phyloP scores from a whole-genome alignment of 2,888 invertebrate genomes.

The Acronicta aceris region DNA sequence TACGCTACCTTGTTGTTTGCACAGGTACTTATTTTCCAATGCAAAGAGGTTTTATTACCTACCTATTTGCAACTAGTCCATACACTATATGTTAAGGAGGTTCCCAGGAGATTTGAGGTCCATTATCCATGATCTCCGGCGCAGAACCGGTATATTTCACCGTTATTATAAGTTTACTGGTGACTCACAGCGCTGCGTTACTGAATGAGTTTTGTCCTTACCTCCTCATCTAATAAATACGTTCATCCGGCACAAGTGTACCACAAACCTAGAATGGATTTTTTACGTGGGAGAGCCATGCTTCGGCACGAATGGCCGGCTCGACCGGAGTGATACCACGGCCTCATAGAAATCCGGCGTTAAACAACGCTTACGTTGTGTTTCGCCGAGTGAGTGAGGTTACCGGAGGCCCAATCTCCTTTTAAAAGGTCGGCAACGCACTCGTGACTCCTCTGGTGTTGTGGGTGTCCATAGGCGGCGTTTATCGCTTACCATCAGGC shows the following conservation, averaged over 20 bases:
- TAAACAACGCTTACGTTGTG: no score
- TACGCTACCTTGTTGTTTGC: slow-evolving; percentile 19
- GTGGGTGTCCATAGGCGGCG: no score
- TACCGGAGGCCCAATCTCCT: no score
- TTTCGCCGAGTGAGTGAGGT: no score
- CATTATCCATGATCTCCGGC: slow-evolving; percentile 50
- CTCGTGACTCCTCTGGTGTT: no score
- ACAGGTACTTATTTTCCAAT: slow-evolving; percentile 8
- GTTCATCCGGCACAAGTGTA: slow-evolving; percentile 13
- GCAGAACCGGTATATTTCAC: slow-evolving; percentile 52
- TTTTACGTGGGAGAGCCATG: no score
- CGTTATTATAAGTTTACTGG: slow-evolving; percentile 52
- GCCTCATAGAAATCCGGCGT: no score
- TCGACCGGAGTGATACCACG: no score
- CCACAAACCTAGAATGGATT: slow-evolving; percentile 4
- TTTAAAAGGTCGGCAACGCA: no score
- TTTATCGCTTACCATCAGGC: no score
- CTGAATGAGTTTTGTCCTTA: slow-evolving; percentile 52
- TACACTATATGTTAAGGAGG: slow-evolving; percentile 26
- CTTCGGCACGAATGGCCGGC: no score
- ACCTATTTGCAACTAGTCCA: slow-evolving; percentile 17
- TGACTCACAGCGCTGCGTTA: slow-evolving; percentile 48
- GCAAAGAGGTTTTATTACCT: slow-evolving; percentile 18
- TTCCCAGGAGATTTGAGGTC: slow-evolving; percentile 48
- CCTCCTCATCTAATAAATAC: slow-evolving; percentile 23